phyloP scores from a whole-genome alignment of 2,113 vertebrate species.

The Myiagra hebetior region DNA sequence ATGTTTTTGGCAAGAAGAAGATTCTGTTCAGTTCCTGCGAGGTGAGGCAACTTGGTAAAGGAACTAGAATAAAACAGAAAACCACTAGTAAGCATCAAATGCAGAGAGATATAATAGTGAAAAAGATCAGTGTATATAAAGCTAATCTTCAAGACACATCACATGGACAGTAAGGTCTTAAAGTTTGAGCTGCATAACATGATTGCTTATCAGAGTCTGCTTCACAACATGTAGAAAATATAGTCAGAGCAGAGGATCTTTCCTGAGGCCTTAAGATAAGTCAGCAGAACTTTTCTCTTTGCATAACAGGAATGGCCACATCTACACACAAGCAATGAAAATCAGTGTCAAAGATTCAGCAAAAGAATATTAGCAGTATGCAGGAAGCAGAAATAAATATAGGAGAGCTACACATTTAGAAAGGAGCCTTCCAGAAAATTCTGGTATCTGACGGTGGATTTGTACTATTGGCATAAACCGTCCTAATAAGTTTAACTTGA shows the following conservation, averaged over 20 bases:
- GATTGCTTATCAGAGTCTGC: background rate
- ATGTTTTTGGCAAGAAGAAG: slow-evolving; percentile 86
- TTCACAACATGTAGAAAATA: background rate
- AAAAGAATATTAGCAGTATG: background rate
- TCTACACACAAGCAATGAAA: background rate
- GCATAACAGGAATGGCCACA: background rate
- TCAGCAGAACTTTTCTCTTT: background rate
- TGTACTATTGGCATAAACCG: background rate
- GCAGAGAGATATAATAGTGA: background rate
- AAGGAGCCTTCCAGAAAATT: background rate
- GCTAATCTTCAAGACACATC: background rate
- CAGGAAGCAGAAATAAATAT: background rate
- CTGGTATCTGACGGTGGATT: background rate
- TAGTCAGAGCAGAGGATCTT: background rate
- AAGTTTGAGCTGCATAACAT: background rate
- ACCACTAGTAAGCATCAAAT: background rate
- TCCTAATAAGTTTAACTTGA: background rate
- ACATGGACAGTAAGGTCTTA: background rate
- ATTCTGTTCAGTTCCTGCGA: slow-evolving; percentile 92
- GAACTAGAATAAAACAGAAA: slow-evolving; percentile 74
- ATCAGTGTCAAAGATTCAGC: background rate
- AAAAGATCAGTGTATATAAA: background rate
- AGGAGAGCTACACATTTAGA: background rate
- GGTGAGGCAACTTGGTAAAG: slow-evolving; percentile 87
- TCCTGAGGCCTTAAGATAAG: background rate